These are phyloP conservation scores for Platichthys stellatus DNA, from an alignment of 2,113 vertebrate genomes.

Conservation along the genomic window DNA sequence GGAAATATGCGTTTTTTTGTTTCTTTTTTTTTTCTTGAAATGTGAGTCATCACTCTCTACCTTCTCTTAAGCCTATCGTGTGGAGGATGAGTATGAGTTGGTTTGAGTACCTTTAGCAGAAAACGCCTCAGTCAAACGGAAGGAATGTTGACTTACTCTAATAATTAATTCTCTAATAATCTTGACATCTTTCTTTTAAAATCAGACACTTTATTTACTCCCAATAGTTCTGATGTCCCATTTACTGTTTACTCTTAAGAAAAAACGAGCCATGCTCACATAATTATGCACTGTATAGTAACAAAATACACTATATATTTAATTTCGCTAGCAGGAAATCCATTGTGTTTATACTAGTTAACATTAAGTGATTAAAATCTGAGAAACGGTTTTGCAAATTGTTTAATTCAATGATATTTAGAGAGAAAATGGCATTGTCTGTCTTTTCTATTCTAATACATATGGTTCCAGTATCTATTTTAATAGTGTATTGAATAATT, in stretches of 20 bases:
- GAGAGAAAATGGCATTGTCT: no score
- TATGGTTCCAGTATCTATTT: no score
- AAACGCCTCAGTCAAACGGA: slow-evolving; percentile 12
- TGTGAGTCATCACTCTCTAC: slow-evolving; percentile 9
- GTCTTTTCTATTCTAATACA: no score
- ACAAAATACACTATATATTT: neutral
- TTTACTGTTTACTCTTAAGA: neutral
- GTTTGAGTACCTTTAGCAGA: neutral
- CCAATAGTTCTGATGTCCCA: neutral
- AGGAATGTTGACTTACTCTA: neutral
- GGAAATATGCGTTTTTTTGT: slow-evolving; percentile 45
- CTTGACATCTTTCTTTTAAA: neutral
- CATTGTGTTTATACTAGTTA: neutral
- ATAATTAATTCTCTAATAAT: neutral
- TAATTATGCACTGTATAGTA: neutral
- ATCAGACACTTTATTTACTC: neutral
- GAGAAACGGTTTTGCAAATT: neutral
- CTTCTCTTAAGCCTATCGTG: slow-evolving; percentile 6
- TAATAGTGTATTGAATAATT: no score
- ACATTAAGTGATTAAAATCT: neutral
- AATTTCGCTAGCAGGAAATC: neutral
- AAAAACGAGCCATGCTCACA: neutral
- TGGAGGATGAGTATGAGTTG: slow-evolving; percentile 22
- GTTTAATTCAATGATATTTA: no score
- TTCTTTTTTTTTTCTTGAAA: slow-evolving; percentile 29